A percentile compares a stretch with the other conserved stretches of the same genome.
Conservation (phyloP, 2,113 vertebrate genomes). For the Steatornis caripensis region DNA sequence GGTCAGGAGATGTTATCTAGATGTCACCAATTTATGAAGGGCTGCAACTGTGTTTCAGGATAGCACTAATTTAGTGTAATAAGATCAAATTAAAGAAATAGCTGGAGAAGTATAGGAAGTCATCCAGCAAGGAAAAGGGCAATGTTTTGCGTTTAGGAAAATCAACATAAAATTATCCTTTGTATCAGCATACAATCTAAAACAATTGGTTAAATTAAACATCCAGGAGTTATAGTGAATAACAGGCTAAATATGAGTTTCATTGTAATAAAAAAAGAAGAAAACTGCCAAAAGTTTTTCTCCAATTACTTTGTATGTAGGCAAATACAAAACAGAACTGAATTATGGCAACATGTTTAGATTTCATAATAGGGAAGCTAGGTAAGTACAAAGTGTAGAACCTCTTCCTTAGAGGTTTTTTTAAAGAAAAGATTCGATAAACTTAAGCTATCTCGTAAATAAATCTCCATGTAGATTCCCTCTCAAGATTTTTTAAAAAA, state of each 20-base stretch:
- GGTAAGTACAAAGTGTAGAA: background rate
- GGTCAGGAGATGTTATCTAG: background rate
- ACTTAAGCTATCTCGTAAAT: background rate
- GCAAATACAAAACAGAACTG: background rate
- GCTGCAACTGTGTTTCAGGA: background rate
- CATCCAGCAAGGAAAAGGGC: background rate
- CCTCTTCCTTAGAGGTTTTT: background rate
- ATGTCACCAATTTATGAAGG: background rate
- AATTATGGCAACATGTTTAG: background rate
- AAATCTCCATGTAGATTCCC: background rate
- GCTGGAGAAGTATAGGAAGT: background rate
- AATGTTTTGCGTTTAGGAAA: background rate
- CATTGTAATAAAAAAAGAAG: background rate
- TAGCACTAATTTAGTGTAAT: background rate
- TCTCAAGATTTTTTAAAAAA: background rate
- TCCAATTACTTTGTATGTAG: background rate
- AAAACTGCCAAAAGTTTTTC: background rate
- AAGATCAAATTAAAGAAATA: background rate
- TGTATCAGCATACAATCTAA: background rate
- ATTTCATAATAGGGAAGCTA: background rate
- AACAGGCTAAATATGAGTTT: background rate
- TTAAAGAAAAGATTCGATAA: background rate
- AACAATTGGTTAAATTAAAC: background rate
- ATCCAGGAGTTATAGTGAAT: no score
- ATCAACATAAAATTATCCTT: background rate